These are phyloP conservation scores for Philhelius pedissequus DNA, from an alignment of 2,888 invertebrate genomes.

Conservation along the genomic window DNA sequence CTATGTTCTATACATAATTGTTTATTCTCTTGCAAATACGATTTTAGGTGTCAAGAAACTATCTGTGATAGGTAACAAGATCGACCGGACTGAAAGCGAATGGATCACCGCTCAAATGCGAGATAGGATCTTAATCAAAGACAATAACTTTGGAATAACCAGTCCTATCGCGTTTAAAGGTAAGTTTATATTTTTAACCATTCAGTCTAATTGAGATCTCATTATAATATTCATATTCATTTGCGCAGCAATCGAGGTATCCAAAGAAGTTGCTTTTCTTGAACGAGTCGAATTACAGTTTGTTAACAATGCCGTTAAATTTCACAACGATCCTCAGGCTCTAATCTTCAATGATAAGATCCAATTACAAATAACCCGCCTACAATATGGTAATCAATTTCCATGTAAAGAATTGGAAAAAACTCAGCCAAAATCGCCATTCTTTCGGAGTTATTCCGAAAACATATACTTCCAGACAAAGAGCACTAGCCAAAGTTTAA, in stretches of 20 bases:
- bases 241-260: constrained; percentile 72
- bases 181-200: constrained; percentile 36
- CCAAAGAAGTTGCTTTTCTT: constrained; percentile 70
- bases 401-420: constrained; percentile 74
- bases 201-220: background rate
- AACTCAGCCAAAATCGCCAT: constrained; percentile 72
- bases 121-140: constrained; percentile 74
- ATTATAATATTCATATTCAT: background rate
- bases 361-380: constrained; percentile 73
- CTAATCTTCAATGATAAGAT: constrained; percentile 75
- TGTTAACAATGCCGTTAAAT: constrained; percentile 75
- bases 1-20: background rate
- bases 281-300: constrained; percentile 76
- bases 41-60: constrained; percentile 46
- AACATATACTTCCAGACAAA: constrained; percentile 73
- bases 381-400: constrained; percentile 74
- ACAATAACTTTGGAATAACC: constrained; percentile 75
- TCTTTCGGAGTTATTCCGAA: constrained; percentile 74
- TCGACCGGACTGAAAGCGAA: constrained; percentile 75
- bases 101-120: constrained; percentile 75
- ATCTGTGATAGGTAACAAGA: constrained; percentile 74
- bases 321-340: constrained; percentile 70
- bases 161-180: constrained; percentile 76
- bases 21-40: background rate
- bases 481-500: constrained; percentile 69